These are phyloP conservation scores for Vanessa cardui DNA, from an alignment of 2,888 invertebrate species.

Conservation along the genomic window DNA sequence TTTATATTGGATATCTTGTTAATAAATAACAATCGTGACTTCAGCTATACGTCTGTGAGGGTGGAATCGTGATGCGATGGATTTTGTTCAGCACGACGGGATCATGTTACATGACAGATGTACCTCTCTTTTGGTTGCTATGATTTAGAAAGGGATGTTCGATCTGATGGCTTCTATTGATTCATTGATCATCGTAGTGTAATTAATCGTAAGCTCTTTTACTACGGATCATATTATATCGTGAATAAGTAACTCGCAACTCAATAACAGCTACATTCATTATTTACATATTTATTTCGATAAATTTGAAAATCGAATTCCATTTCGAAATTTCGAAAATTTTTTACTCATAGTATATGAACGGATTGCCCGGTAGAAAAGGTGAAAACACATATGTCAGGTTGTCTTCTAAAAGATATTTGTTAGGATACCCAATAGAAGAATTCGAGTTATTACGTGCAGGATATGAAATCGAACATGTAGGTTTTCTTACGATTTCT, in stretches of 20 bases:
- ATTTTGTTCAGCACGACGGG: conserved; percentile 44
- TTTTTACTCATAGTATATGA: too few species aligned
- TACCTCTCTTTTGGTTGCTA: conserved; percentile 41
- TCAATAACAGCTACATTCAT: neutral
- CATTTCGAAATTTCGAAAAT: too few species aligned
- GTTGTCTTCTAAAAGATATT: too few species aligned
- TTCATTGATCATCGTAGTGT: conserved; percentile 49
- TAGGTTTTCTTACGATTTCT: too few species aligned
- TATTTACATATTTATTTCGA: neutral
- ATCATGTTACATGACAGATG: conserved; percentile 36
- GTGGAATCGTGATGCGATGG: conserved; percentile 49
- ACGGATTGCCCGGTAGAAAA: too few species aligned
- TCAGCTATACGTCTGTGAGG: conserved; percentile 56
- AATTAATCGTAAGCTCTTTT: conserved; percentile 12
- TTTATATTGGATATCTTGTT: conserved; percentile 52
- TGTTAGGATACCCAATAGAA: too few species aligned
- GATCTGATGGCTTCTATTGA: conserved; percentile 47
- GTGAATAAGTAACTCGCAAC: neutral
- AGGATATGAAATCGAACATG: too few species aligned
- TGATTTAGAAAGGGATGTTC: conserved; percentile 39
- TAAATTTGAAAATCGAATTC: neutral
- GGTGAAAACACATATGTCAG: too few species aligned
- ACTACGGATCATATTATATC: conserved; percentile 7
- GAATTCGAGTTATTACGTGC: too few species aligned
- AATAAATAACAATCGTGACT: conserved; percentile 76